These are phyloP conservation scores for Metacarcinus magister DNA, from an alignment of 2,888 invertebrate species.

Conservation along the genomic window DNA sequence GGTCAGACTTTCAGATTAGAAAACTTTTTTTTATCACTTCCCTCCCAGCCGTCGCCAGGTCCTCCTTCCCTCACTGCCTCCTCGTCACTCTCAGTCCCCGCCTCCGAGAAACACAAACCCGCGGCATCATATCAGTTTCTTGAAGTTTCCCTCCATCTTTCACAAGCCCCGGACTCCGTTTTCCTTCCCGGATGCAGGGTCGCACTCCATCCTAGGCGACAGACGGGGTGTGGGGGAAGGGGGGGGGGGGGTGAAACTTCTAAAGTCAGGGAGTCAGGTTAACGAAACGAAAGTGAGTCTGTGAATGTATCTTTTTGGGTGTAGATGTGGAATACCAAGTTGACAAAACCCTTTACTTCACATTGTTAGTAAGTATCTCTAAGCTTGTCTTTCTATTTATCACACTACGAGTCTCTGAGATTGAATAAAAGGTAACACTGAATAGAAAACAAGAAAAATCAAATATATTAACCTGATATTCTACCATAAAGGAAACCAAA, in stretches of 20 bases:
- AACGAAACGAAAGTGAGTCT: not conserved
- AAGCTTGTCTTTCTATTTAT: too few species aligned
- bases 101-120: conserved; percentile 1
- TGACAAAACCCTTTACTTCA: too few species aligned
- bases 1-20: conserved; percentile 16
- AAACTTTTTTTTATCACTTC: conserved; percentile 20
- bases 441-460: too few species aligned
- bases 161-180: not conserved
- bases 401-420: too few species aligned
- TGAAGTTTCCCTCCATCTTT: not conserved
- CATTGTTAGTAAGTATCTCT: too few species aligned
- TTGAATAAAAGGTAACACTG: too few species aligned
- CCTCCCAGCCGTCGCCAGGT: not conserved
- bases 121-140: not conserved
- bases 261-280: too few species aligned
- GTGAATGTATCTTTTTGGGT: not conserved
- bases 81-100: not conserved
- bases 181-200: not conserved
- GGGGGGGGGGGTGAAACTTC: not conserved
- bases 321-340: too few species aligned
- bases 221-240: not conserved
- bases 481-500: not conserved
- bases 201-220: not conserved
- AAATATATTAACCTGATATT: not conserved
- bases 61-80: not conserved